Conservation (phyloP, 2,888 invertebrate species). For the Thecophora atra region DNA sequence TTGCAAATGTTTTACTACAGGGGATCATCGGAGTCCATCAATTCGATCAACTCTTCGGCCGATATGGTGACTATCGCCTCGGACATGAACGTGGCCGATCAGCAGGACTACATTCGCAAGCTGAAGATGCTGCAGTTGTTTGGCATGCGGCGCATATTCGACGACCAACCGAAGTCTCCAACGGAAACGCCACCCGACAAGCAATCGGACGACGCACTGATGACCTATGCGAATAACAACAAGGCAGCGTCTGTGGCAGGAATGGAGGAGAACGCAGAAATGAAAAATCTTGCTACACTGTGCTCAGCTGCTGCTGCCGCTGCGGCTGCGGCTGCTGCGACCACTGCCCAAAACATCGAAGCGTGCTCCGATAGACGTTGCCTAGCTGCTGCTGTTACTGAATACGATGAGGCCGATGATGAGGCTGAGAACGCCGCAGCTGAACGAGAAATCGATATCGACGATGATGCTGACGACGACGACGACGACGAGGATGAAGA, state of each 20-base stretch:
- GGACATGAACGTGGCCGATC: conserved; percentile 48
- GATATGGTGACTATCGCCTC: conserved; percentile 46
- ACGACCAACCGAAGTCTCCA: conserved; percentile 66
- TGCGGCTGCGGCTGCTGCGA: conserved; percentile 52
- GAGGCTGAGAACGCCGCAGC: conserved; percentile 42
- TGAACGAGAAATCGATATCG: conserved; percentile 48
- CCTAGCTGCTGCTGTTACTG: conserved; percentile 39
- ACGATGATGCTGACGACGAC: conserved; percentile 44
- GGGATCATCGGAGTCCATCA: conserved; percentile 51
- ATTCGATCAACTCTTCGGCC: conserved; percentile 48
- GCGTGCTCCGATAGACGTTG: neutral
- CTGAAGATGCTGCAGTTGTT: conserved; percentile 61
- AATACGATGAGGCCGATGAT: conserved; percentile 37
- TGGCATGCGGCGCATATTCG: conserved; percentile 61
- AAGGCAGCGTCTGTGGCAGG: conserved; percentile 38
- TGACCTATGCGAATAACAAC: conserved; percentile 40
- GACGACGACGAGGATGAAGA: conserved; percentile 54
- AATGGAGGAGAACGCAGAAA: conserved; percentile 52
- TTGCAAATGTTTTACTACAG: conserved; percentile 20
- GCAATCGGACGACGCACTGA: conserved; percentile 29
- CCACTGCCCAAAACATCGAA: conserved; percentile 27
- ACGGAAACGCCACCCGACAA: conserved; percentile 63
- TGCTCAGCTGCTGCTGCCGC: conserved; percentile 61
- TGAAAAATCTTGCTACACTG: conserved; percentile 59
- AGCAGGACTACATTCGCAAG: conserved; percentile 52